Percentiles rank a stretch among this genome's conserved stretches.
These are phyloP conservation scores for Ephestia elutella DNA, from an alignment of 1,140 invertebrate species.

Conservation along the genomic window DNA sequence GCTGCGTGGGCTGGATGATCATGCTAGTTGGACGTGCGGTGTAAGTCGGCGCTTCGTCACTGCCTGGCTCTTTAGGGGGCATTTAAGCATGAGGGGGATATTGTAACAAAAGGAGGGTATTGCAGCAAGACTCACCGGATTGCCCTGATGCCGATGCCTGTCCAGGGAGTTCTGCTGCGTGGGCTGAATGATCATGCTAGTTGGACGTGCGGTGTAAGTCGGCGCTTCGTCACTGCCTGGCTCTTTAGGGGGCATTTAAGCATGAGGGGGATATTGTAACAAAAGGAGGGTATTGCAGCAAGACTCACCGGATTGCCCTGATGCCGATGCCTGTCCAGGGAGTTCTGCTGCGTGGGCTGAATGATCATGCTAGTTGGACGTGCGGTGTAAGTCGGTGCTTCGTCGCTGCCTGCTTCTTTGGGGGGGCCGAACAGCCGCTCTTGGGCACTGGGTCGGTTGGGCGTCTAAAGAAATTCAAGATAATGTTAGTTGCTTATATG, in stretches of 20 bases:
- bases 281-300: too few relatives aligned
- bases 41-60: too few relatives aligned
- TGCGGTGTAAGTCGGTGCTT: slow-evolving; percentile 43
- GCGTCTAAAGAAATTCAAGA: slow-evolving; percentile 9
- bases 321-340: slow-evolving; percentile 59
- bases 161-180: slow-evolving; percentile 61
- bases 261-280: too few relatives aligned
- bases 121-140: slow-evolving; percentile 46
- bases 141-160: slow-evolving; percentile 50
- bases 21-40: too few relatives aligned
- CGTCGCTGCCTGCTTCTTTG: slow-evolving; percentile 47
- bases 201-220: slow-evolving; percentile 47
- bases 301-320: slow-evolving; percentile 50
- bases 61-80: too few relatives aligned
- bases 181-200: slow-evolving; percentile 44
- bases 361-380: slow-evolving; percentile 49
- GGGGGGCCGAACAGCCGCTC: slow-evolving; percentile 77
- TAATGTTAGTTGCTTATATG: too few relatives aligned
- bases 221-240: slow-evolving; percentile 40
- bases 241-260: slow-evolving; percentile 64
- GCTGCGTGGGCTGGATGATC: too few relatives aligned
- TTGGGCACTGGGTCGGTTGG: slow-evolving; percentile 73
- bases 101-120: too few relatives aligned
- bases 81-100: too few relatives aligned
- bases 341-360: slow-evolving; percentile 50